A percentile compares a stretch with the other conserved stretches of the same genome.
These are phyloP conservation scores for Metopolophium dirhodum DNA, from an alignment of 1,140 invertebrate species.

Conservation along the genomic window DNA sequence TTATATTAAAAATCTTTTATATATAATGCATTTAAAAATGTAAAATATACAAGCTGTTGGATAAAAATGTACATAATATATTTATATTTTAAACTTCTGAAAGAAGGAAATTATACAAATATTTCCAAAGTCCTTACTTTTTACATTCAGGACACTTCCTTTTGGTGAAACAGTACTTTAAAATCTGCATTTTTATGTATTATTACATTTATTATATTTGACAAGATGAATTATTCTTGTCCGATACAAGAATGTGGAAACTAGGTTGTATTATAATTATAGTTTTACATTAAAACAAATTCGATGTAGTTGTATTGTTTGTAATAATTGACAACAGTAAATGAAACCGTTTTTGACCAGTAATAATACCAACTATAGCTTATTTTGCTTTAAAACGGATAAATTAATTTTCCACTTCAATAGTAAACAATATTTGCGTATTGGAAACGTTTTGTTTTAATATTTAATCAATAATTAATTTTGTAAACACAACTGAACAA, in stretches of 20 bases:
- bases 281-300: not conserved
- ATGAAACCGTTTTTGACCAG: not conserved
- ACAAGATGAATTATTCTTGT: not conserved
- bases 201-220: not conserved
- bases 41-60: not conserved
- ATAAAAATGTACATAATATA: not conserved
- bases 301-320: not conserved
- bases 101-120: slow-evolving; percentile 2
- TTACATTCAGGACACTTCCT: not conserved
- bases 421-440: too few species aligned
- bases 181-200: not conserved
- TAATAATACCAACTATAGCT: too few species aligned
- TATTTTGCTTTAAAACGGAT: too few species aligned
- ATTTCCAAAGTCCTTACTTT: not conserved
- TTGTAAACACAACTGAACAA: too few species aligned
- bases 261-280: not conserved
- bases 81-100: not conserved
- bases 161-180: not conserved
- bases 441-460: too few species aligned
- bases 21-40: not conserved
- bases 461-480: too few species aligned
- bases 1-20: not conserved
- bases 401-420: too few species aligned
- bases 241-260: not conserved
- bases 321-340: not conserved